These are phyloP conservation scores for Ptyas mucosa DNA, from an alignment of 2,113 vertebrate genomes.

Conservation along the genomic window DNA sequence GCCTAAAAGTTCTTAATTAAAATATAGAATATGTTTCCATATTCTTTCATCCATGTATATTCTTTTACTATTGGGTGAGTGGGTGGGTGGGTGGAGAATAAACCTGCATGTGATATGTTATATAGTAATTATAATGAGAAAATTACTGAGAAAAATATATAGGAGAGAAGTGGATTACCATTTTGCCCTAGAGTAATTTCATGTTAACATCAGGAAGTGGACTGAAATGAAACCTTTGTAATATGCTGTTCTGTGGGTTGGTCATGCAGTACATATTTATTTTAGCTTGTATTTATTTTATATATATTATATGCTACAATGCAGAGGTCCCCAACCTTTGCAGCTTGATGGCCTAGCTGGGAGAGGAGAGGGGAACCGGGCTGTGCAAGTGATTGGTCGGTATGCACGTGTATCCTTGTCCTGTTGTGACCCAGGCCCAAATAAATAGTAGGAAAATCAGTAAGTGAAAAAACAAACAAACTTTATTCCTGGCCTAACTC, in stretches of 20 bases:
- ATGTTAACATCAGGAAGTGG: background rate
- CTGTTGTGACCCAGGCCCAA: too few relatives aligned
- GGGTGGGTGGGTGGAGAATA: background rate
- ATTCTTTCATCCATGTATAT: background rate
- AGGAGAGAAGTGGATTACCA: background rate
- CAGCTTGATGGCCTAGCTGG: too few relatives aligned
- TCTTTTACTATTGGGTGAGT: background rate
- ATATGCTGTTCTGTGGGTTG: background rate
- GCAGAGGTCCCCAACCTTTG: too few relatives aligned
- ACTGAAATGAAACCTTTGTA: background rate
- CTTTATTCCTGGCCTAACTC: too few relatives aligned
- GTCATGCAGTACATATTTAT: background rate
- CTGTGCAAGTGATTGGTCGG: too few relatives aligned
- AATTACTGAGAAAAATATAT: background rate
- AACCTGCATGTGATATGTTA: background rate
- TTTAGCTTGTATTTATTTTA: background rate
- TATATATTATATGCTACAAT: background rate
- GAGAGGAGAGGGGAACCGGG: too few relatives aligned
- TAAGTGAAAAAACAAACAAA: too few relatives aligned
- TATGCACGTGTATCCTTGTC: too few relatives aligned
- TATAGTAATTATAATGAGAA: background rate
- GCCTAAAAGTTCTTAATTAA: background rate
- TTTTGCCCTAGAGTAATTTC: background rate
- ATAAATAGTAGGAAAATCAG: too few relatives aligned
- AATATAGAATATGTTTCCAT: background rate